Evolutionary conservation across 2,797 vertebrate genomes (phyloP), one percentile per base, ranked within the genome.

Genomic region (Sphenodon punctatus): DNA sequence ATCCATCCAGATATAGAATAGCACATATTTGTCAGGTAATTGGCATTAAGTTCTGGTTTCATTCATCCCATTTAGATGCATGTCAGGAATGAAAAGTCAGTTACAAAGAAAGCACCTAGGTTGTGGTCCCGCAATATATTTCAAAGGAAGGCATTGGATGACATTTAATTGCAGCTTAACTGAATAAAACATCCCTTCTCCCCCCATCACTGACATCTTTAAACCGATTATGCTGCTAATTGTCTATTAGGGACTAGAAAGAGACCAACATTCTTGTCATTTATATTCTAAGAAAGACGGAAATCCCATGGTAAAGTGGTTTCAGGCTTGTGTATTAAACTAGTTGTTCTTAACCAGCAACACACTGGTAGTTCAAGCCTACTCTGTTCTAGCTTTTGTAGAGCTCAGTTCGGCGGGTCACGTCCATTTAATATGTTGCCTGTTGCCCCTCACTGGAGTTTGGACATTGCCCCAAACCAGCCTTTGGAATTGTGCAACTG

Each of bases 51-150:
- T 16, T 53, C 49, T 53, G 15, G 16, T n/a, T 70, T 36, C 14
- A 63, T 77, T 83, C 42, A 83, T 89, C 89, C 90, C 90, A 78
- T 79, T 79, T 0, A 42, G 85, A 8, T 85, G 0, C 61, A 6
- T 67, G 87, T 39, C 14, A 70, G 85, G 80, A 88, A 75, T 89
- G 89, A 80, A 61, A 61, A 91, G 88, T 82, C 84, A 82, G 85
- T 72, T 43, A 91, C 88, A 93, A 89, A 92, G 72, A 84, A 45
- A 45, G 82, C 12, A 89, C 88, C 92, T 87, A 90, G 82, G 81
- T 51, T 2, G 13, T 3, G 39, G 11, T 82, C 75, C 88, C 79
- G 10, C 3, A 36, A 16, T 58, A 0, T 15, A 3, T 23, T 83
- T 51, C 2, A 6, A 8, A 1, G 74, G 86, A 49, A 75, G 79